phyloP scores from a whole-genome alignment of 2,888 invertebrate species.

The Steinernema carpocapsae region DNA sequence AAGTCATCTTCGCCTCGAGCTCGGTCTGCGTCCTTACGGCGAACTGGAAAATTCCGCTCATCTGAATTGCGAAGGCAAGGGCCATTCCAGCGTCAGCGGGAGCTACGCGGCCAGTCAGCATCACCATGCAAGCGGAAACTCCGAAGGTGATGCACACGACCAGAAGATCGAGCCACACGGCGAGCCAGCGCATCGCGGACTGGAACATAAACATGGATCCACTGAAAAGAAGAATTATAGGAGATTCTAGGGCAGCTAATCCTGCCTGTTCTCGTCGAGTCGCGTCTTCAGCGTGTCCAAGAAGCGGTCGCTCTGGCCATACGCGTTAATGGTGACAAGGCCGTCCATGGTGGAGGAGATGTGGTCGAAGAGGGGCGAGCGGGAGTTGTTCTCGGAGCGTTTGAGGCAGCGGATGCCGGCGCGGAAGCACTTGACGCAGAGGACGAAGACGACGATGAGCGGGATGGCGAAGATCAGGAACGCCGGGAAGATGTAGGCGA shows the following conservation, averaged over 20 bases:
- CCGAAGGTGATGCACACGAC: slow-evolving; percentile 70
- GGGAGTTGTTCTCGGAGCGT: slow-evolving; percentile 73
- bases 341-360: slow-evolving; percentile 75
- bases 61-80: slow-evolving; percentile 74
- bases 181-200: slow-evolving; percentile 70
- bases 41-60: slow-evolving; percentile 75
- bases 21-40: slow-evolving; percentile 87
- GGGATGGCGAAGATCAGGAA: slow-evolving; percentile 70
- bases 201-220: slow-evolving; percentile 69
- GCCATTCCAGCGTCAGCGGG: slow-evolving; percentile 76
- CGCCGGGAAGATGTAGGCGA: slow-evolving; percentile 73
- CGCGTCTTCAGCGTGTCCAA: slow-evolving; percentile 60
- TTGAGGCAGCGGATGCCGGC: slow-evolving; percentile 71
- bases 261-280: slow-evolving; percentile 61
- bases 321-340: slow-evolving; percentile 75
- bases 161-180: slow-evolving; percentile 70
- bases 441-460: slow-evolving; percentile 68
- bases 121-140: slow-evolving; percentile 73
- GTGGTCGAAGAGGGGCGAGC: slow-evolving; percentile 75
- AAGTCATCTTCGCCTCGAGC: slow-evolving; percentile 78
- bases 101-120: slow-evolving; percentile 70
- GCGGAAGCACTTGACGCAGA: slow-evolving; percentile 70
- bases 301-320: slow-evolving; percentile 68
- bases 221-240: slow-evolving; percentile 41
- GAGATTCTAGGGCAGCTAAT: background rate